Percentiles rank a stretch among this genome's conserved stretches.
Conservation (phyloP, 2,888 invertebrate genomes). For the Tetrapedia diversipes region DNA sequence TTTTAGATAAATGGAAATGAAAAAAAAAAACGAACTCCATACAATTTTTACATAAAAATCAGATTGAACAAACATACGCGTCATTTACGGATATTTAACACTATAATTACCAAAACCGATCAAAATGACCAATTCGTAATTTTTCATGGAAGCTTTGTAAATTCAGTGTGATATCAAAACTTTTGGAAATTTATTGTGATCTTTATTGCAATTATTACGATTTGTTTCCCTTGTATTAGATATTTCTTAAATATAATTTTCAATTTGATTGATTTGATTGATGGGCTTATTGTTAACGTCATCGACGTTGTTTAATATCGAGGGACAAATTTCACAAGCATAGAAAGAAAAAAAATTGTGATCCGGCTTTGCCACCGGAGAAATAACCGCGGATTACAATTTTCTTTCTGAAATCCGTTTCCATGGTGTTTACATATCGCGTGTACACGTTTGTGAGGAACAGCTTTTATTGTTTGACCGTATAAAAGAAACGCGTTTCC, state of each 20-base stretch:
- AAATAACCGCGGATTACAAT: slow-evolving; percentile 30
- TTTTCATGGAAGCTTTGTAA: too few relatives aligned
- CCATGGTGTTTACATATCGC: slow-evolving; percentile 60
- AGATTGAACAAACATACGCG: not conserved
- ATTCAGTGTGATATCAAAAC: too few relatives aligned
- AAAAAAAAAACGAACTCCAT: not conserved
- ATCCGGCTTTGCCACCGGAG: not conserved
- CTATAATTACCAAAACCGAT: too few relatives aligned
- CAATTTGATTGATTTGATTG: too few relatives aligned
- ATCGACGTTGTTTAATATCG: not conserved
- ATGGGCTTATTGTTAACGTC: not conserved
- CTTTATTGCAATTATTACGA: too few relatives aligned
- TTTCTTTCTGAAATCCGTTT: slow-evolving; percentile 47
- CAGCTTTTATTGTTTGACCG: slow-evolving; percentile 46
- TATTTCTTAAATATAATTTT: too few relatives aligned
- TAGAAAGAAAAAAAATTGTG: not conserved
- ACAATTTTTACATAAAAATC: slow-evolving; percentile 1
- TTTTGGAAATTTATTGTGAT: too few relatives aligned
- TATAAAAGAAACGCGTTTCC: slow-evolving; percentile 55
- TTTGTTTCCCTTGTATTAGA: too few relatives aligned
- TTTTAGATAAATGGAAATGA: not conserved
- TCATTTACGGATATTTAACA: not conserved
- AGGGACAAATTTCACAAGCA: not conserved
- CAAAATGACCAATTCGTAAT: too few relatives aligned
- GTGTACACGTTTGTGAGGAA: slow-evolving; percentile 49